Base-by-base conservation (phyloP, 2,113 vertebrate species). In the Nesoenas mayeri region DNA sequence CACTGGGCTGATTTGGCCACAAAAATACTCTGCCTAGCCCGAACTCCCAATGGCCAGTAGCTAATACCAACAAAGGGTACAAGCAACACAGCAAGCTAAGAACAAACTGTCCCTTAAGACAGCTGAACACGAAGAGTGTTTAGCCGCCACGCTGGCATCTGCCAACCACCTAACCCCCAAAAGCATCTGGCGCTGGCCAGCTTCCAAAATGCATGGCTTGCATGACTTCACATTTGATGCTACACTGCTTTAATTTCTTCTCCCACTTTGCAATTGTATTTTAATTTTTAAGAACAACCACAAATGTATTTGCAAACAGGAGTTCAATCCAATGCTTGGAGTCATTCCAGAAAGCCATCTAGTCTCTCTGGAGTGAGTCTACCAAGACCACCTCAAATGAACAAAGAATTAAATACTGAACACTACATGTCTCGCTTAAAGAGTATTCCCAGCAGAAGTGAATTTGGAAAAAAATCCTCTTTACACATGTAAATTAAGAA, bases 141-240 rank as follows among this genome's bases (percentile, higher is more conserved):
- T 16, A 64, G 92, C 86, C 88, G 95, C 85, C 95, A 95, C 89
- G 70, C 44, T 88, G 74, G 92, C 89, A 95, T 93, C 92, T 96
- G 94, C 92, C 72, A 92, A 4, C 78, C 62, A 95, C 87, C 91
- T 94, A 89, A 87, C 83, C 44, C 93, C 79, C 72, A 86, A 64
- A 96, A 95, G 93, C 94, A 96, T 56, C 90, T 90, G 88, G 75
- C 6, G 0, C 72, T 94, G 88, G 90, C 67, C 85, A 83, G 6
- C 20, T 64, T 86, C 95, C 92, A 96, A 86, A 86, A 69, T 1
- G 9, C 61, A 78, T 79, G 64, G 64, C 65, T 67, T 61, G 53
- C 48, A 28, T 5, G 38, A 84, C 81, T 88, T 38, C 26, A 21
- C 29, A 4, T 78, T 56, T 61, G 67, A 91, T 32, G 29, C 10